Base-by-base conservation (phyloP, 30 jellyfish, hydroid and myxozoan genomes). In the Turritopsis dohrnii region DNA sequence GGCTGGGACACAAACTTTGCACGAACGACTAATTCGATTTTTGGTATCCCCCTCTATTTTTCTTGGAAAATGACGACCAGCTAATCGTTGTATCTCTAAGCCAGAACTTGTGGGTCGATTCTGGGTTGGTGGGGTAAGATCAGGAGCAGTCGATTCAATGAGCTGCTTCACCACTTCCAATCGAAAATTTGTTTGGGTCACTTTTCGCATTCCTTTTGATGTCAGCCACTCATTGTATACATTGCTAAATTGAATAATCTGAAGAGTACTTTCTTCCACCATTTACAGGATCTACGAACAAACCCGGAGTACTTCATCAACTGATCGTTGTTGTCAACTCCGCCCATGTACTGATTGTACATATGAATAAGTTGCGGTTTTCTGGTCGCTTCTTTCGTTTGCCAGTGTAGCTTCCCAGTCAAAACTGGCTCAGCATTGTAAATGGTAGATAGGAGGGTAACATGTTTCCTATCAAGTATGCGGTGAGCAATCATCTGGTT, bases 41-140 rank as follows among this genome's bases (percentile, higher is more conserved):
- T 54, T n/a, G n/a, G 72, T 54, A 16, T 54, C 72, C n/a, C n/a
- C 72, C n/a, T 54, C 72, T 54, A 54, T 16, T 54, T 54, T 54
- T 54, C 72, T 54, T 54, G 72, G 72, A 54, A 54, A 54, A n/a
- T 54, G 72, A 54, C 72, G 72, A n/a, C 72, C 72, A 54, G 72
- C 18, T 54, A 54, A n/a, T 54, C 72, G 72, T n/a, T 54, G 72
- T 16, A 54, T 18, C 19, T 54, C 72, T 54, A 54, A 54, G n/a
- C 72, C 72, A 54, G 72, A 54, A 54, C 72, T n/a, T 54, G 72
- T 16, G n/a, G 72, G 72, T 54, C 72, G 19, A 54, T n/a, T n/a
- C 72, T n/a, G 72, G n/a, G 72, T 54, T 18, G 72, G n/a, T 54
- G 72, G n/a, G 72, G 72, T 54, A 54, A n/a, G 72, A 54, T 54